Evolutionary conservation across 2,113 vertebrate species (phyloP).

Genomic region (Aptenodytes patagonicus): DNA sequence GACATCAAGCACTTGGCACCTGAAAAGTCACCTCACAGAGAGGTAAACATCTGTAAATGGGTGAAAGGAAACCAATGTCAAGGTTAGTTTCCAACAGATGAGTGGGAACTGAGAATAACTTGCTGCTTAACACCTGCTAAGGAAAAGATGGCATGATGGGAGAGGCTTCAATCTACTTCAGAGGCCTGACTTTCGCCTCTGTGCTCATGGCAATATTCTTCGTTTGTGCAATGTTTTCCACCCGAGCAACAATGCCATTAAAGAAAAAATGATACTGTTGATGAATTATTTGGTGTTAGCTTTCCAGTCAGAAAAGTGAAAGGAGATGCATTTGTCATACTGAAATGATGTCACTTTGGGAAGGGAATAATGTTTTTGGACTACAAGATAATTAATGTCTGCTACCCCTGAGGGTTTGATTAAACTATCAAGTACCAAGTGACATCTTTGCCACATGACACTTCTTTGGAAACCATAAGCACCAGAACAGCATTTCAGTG

Average conservation of each 20-base stretch:
- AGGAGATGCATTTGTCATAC: conserved; percentile 16
- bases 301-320: conserved; percentile 22
- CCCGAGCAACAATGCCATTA: background rate
- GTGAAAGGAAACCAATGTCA: background rate
- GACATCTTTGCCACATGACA: conserved; percentile 46
- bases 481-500: conserved; percentile 42
- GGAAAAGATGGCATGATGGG: background rate
- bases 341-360: conserved; percentile 38
- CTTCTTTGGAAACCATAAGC: conserved; percentile 35
- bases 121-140: background rate
- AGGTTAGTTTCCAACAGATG: background rate
- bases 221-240: background rate
- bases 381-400: conserved; percentile 22
- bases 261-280: background rate
- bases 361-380: conserved; percentile 20
- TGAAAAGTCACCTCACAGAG: background rate
- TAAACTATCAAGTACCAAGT: conserved; percentile 51
- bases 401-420: conserved; percentile 30
- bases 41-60: background rate
- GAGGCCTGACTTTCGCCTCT: background rate
- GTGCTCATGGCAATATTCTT: background rate
- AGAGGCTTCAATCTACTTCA: background rate
- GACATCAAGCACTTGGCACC: background rate
- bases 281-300: background rate
- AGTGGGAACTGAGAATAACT: background rate